A percentile compares a stretch with the other conserved stretches of the same genome.
phyloP scores from a whole-genome alignment of 2,113 vertebrate species.

The Crypturellus undulatus region DNA sequence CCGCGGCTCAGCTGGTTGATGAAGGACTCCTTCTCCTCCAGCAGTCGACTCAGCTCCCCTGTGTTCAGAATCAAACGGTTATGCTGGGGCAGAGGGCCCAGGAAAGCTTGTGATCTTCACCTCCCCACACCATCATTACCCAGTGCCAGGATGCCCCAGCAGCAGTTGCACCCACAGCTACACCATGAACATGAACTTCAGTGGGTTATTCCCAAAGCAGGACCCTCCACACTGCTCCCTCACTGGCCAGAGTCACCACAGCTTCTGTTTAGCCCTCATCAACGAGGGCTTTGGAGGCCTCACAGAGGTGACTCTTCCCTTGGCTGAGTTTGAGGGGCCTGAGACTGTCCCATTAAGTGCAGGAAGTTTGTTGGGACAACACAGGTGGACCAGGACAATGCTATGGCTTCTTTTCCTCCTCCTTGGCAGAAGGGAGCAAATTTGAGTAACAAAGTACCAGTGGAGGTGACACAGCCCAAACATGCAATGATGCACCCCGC shows the following conservation, averaged over 20 bases:
- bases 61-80: background rate
- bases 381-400: background rate
- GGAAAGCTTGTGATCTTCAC: background rate
- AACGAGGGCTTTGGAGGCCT: background rate
- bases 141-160: background rate
- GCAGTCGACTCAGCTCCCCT: slow-evolving; percentile 89
- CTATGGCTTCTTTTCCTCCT: background rate
- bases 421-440: background rate
- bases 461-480: background rate
- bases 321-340: background rate
- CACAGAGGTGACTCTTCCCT: background rate
- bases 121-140: background rate
- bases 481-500: fast-evolving
- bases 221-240: too few species aligned
- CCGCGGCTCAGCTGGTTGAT: slow-evolving; percentile 90
- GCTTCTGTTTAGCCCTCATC: too few species aligned
- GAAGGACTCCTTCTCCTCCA: slow-evolving; percentile 90
- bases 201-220: background rate
- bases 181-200: too few species aligned
- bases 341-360: background rate
- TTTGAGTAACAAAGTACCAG: too few species aligned
- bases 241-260: background rate
- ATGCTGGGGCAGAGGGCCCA: background rate
- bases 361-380: too few species aligned
- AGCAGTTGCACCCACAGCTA: background rate